Base-by-base conservation (phyloP, 2,113 vertebrate species). In the Beaufortia kweichowensis region DNA sequence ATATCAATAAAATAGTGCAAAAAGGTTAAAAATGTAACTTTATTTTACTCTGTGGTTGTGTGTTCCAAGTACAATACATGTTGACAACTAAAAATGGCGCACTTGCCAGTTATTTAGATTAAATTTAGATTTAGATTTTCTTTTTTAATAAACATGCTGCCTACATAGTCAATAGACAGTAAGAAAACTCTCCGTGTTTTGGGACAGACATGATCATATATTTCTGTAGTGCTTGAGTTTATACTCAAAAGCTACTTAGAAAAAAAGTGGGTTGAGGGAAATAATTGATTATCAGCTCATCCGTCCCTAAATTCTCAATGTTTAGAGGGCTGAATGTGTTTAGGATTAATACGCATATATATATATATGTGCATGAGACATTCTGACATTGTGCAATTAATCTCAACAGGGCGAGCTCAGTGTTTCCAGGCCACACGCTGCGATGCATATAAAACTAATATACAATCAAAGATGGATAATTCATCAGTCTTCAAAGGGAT, bases 291-390 rank as follows among this genome's bases (percentile, higher is more conserved):
- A 29, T n/a, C 24, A 73, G 70, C 39, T 57, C 53, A 43, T 21
- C 23, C 28, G 70, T 61, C 57, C 48, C 24, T 48, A 48, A 74
- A 17, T 33, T 31, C 11, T 61, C 56, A 21, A 48, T 74, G 57
- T 74, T 60, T 74, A 39, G 15, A 74, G 26, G 28, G 26, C 35
- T 29, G 24, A 74, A 48, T 31, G 57, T 48, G 39, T 61, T 48
- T 60, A 74, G 29, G 41, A 74, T 74, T 61, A 48, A 60, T 74
- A 61, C 46, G 26, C 55, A 41, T 53, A 59, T 62, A 29, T 74
- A 31, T 61, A 48, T 61, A 62, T n/a, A n/a, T n/a, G n/a, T 41
- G 9, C 55, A 59, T 21, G 15, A 8, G 50, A 70, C 29, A 35
- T 70, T 71, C 21, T 71, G 57, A 71, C 24, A 50, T 71, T 33